Conservation (phyloP, 53 echinoderm and acorn worm genomes). For the Echinarachnius parma region DNA sequence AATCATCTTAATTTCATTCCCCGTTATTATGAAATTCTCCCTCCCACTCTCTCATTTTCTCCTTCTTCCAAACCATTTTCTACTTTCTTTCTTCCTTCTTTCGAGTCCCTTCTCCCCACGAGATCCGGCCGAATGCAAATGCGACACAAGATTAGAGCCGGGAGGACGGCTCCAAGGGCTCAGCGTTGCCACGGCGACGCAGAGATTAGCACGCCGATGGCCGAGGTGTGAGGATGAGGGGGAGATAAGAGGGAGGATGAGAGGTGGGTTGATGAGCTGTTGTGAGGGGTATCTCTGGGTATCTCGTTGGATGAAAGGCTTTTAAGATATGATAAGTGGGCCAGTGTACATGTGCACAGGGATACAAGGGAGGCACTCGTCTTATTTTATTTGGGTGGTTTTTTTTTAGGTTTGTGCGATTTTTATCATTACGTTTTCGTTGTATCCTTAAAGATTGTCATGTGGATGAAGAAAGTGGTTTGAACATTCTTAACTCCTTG, state of each 20-base stretch:
- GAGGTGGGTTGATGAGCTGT: slow-evolving; percentile 29
- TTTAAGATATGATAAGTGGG: slow-evolving; percentile 40
- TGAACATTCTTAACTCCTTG: too few species aligned
- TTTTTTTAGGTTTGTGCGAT: too few species aligned
- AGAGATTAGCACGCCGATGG: slow-evolving; percentile 41
- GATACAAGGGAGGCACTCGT: too few species aligned
- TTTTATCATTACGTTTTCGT: too few species aligned
- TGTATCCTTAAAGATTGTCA: too few species aligned
- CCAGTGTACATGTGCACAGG: too few species aligned
- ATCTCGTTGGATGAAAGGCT: slow-evolving; percentile 41
- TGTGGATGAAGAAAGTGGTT: too few species aligned
- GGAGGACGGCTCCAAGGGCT: slow-evolving; percentile 32
- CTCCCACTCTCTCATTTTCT: not conserved
- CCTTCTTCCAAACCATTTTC: not conserved
- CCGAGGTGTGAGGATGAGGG: slow-evolving; percentile 39
- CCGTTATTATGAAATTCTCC: too few species aligned
- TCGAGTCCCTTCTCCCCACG: not conserved
- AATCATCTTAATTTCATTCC: too few species aligned
- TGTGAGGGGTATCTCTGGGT: slow-evolving; percentile 38
- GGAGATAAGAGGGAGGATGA: slow-evolving; percentile 43
- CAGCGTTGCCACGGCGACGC: slow-evolving; percentile 30
- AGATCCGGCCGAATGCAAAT: slow-evolving; percentile 25
- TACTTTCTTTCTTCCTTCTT: not conserved
- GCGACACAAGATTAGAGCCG: slow-evolving; percentile 26
- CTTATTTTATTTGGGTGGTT: too few species aligned